Conservation (phyloP, 2,797 vertebrate genomes). For the Karalla daura region DNA sequence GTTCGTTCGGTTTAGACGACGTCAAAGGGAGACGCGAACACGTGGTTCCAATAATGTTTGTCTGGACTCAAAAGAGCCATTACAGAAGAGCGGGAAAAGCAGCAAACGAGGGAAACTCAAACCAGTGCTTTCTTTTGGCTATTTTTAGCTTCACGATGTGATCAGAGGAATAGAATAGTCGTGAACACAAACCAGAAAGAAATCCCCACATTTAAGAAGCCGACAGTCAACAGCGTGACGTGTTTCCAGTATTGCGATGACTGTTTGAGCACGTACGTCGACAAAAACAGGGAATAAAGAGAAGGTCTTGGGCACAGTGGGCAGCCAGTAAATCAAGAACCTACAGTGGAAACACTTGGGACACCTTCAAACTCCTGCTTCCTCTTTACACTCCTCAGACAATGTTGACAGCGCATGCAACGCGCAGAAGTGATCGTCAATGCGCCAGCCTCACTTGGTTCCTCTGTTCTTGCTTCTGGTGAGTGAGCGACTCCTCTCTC, state of each 20-base stretch:
- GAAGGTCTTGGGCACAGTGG: not conserved
- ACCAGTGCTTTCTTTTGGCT: not conserved
- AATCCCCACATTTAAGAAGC: no score
- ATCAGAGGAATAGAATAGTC: no score
- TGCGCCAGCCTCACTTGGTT: conserved; percentile 87
- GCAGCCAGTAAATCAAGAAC: not conserved
- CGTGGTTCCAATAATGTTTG: not conserved
- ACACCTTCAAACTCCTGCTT: no score
- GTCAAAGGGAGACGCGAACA: no score
- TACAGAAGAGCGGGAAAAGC: not conserved
- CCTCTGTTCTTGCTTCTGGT: conserved; percentile 97
- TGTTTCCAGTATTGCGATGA: no score
- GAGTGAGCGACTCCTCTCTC: conserved; percentile 90
- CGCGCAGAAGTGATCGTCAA: not conserved
- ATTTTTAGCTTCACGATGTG: not conserved
- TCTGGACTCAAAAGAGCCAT: not conserved
- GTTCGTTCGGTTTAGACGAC: no score
- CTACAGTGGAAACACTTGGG: no score
- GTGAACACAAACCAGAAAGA: no score
- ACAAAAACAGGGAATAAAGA: no score
- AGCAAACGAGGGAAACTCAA: not conserved
- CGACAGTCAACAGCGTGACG: no score
- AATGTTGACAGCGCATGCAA: not conserved
- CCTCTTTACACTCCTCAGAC: not conserved
- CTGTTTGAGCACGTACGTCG: no score